Conservation (phyloP, 1,140 invertebrate species). For the roundworm (Caenorhabditis elegans) region DNA sequence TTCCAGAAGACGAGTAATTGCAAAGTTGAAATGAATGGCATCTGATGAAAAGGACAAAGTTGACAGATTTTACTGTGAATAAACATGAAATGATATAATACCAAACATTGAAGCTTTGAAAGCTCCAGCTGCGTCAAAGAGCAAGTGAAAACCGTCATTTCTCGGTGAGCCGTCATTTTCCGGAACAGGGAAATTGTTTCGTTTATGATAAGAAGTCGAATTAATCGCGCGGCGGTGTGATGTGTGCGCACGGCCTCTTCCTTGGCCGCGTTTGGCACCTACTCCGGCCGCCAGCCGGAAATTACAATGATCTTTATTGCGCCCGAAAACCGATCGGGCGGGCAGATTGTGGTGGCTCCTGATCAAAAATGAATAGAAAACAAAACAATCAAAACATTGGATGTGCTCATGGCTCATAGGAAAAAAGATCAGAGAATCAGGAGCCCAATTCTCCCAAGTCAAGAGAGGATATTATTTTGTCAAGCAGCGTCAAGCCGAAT, state of each 20-base stretch:
- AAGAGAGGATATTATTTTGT: slow-evolving; percentile 11
- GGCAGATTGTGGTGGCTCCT: neutral
- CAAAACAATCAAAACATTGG: slow-evolving; percentile 22
- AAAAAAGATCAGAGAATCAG: neutral
- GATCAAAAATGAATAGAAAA: slow-evolving; percentile 22
- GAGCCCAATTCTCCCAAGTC: neutral
- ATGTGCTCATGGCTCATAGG: neutral
- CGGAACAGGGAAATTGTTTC: slow-evolving; percentile 32
- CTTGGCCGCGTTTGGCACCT: slow-evolving; percentile 3
- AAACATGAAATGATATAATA: neutral
- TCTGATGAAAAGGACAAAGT: neutral
- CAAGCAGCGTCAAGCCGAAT: neutral
- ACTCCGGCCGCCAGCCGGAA: slow-evolving; percentile 7
- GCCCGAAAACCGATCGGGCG: neutral
- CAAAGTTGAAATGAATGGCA: slow-evolving; percentile 11
- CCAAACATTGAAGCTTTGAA: too few species aligned
- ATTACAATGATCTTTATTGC: slow-evolving; percentile 16
- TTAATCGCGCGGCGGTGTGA: neutral
- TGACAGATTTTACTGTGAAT: neutral
- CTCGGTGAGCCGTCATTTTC: neutral
- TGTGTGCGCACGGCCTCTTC: neutral
- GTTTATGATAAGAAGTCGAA: slow-evolving; percentile 28
- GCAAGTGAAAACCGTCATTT: slow-evolving; percentile 1
- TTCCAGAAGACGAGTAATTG: slow-evolving; percentile 9
- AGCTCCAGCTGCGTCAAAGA: neutral